A percentile compares a stretch with the other conserved stretches of the same genome.
Evolutionary conservation across 2,797 vertebrate species (phyloP).

Genomic region (Pseudochirops corinnae): DNA sequence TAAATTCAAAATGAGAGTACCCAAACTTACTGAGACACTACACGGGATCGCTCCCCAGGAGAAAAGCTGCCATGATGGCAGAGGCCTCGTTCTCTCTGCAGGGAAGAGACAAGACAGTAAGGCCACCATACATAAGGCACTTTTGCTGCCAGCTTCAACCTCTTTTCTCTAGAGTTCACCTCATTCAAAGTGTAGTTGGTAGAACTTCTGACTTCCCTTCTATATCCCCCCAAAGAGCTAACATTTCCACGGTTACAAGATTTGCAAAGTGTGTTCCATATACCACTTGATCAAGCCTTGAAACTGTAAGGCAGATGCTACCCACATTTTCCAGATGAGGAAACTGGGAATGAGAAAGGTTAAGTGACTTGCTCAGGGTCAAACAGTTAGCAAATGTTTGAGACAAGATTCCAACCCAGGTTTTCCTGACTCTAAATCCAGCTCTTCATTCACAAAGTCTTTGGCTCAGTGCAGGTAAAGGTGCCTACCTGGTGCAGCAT

Average conservation of each 20-base stretch:
- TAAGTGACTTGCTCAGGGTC: neutral
- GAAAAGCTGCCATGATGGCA: constrained; percentile 93
- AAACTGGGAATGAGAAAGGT: neutral
- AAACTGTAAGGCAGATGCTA: neutral
- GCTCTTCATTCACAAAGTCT: neutral
- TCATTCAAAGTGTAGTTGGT: constrained; percentile 29
- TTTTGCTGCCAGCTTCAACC: neutral
- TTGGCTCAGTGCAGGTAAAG: constrained; percentile 1
- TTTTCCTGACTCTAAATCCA: neutral
- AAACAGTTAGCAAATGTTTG: neutral
- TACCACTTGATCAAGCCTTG: neutral
- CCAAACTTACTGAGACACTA: constrained; percentile 92
- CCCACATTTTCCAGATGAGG: neutral
- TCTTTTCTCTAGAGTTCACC: constrained; percentile 42
- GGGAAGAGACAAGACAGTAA: constrained; percentile 43
- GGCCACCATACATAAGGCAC: neutral
- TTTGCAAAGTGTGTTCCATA: neutral
- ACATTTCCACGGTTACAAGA: neutral
- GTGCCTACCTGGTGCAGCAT: constrained; percentile 86
- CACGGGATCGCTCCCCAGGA: constrained; percentile 92
- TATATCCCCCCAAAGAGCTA: neutral
- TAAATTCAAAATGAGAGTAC: neutral
- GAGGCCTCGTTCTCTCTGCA: constrained; percentile 92
- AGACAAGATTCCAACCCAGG: neutral
- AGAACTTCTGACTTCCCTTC: constrained; percentile 33